Percentiles rank a stretch among this genome's conserved stretches.
Evolutionary conservation across 2,888 invertebrate species (phyloP).

Genomic region (Lasioglossum zephyrum): DNA sequence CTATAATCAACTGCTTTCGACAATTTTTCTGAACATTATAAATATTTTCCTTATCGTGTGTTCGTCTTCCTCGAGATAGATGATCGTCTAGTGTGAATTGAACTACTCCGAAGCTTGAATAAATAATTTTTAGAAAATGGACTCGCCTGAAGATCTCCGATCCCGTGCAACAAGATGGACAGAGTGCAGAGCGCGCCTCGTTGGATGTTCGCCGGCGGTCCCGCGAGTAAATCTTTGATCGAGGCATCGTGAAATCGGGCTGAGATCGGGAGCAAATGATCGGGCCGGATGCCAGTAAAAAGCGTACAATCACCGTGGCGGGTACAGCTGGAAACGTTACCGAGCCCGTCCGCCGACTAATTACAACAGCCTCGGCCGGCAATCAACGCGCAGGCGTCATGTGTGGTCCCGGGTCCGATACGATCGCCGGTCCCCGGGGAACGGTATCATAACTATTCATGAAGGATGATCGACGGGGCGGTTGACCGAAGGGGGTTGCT

Average conservation of each 20-base stretch:
- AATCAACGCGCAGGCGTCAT: conserved; percentile 41
- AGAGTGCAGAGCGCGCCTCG: background rate
- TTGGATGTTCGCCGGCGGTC: background rate
- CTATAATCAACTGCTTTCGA: too few species aligned
- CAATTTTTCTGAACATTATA: too few species aligned
- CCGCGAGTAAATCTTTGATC: background rate
- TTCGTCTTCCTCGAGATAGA: too few species aligned
- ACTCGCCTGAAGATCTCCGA: background rate
- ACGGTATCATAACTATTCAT: conserved; percentile 74
- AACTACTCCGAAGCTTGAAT: too few species aligned
- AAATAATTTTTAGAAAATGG: too few species aligned
- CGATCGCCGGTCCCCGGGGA: conserved; percentile 62
- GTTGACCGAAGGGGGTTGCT: conserved; percentile 50
- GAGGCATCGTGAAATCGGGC: background rate
- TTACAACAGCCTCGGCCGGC: conserved; percentile 46
- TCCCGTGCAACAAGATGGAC: background rate
- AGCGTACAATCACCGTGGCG: conserved; percentile 2
- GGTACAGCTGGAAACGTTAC: conserved; percentile 29
- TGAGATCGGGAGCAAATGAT: conserved; percentile 1
- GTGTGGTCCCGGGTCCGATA: conserved; percentile 55
- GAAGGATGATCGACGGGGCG: conserved; percentile 55
- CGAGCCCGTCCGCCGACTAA: conserved; percentile 39
- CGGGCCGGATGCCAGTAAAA: conserved; percentile 25
- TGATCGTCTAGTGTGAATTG: too few species aligned
- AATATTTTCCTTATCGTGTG: too few species aligned